These are phyloP conservation scores for Heliconius hortense DNA, from an alignment of 2,888 invertebrate genomes.

Conservation along the genomic window DNA sequence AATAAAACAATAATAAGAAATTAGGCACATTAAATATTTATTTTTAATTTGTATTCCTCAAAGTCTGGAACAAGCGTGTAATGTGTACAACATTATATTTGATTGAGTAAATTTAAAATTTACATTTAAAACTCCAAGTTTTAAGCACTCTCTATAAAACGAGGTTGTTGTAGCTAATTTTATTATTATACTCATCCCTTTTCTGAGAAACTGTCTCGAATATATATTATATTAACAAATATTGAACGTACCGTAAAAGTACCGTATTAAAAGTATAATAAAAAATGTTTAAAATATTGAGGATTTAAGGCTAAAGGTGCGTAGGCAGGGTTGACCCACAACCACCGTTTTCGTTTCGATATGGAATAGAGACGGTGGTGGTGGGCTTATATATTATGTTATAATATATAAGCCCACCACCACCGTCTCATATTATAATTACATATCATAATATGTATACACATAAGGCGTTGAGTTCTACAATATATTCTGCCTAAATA, in stretches of 20 bases:
- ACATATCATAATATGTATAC: no score
- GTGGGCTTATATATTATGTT: no score
- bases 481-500: no score
- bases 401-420: no score
- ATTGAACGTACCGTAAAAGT: not conserved
- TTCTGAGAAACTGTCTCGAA: not conserved
- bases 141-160: not conserved
- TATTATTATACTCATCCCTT: not conserved
- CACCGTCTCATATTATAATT: no score
- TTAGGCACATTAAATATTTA: slow-evolving; percentile 12
- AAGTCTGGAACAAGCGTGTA: not conserved
- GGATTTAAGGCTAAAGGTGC: no score
- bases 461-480: no score
- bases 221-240: not conserved
- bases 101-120: slow-evolving; percentile 19
- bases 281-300: no score
- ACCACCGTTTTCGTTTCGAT: no score
- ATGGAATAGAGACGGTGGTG: no score
- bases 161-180: not conserved
- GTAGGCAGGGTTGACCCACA: no score
- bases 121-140: slow-evolving; percentile 9
- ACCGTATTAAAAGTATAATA: not conserved
- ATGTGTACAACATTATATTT: slow-evolving; percentile 12
- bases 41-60: slow-evolving; percentile 3
- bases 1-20: slow-evolving; percentile 9